phyloP scores from a whole-genome alignment of 2,888 invertebrate genomes.

The Phrixothrix hirtus region DNA sequence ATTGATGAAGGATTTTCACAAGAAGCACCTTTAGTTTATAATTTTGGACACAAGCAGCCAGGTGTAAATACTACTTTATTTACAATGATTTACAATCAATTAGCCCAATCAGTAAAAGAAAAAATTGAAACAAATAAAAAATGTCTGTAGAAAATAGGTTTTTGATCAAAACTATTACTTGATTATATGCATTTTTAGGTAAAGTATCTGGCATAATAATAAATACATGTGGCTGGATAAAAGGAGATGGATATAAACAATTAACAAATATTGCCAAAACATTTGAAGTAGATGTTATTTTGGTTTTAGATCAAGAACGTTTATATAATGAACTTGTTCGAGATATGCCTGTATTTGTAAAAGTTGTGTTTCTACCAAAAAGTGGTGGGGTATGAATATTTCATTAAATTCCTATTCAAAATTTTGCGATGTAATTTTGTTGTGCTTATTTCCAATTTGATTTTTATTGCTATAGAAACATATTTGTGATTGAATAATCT shows the following conservation, averaged over 20 bases:
- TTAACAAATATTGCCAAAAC: slow-evolving; percentile 87
- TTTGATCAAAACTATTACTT: background rate
- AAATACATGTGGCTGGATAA: slow-evolving; percentile 98
- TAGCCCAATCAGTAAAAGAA: slow-evolving; percentile 85
- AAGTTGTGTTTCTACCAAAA: slow-evolving; percentile 90
- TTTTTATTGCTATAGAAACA: too few relatives aligned
- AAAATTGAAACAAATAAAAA: slow-evolving; percentile 85
- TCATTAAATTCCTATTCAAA: too few relatives aligned
- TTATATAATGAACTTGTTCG: slow-evolving; percentile 91
- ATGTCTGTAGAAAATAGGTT: too few relatives aligned
- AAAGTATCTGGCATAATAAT: slow-evolving; percentile 89
- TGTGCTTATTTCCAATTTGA: too few relatives aligned
- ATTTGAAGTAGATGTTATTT: slow-evolving; percentile 93
- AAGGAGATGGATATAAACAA: slow-evolving; percentile 85
- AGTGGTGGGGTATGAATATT: slow-evolving; percentile 80
- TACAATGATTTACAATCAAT: slow-evolving; percentile 77
- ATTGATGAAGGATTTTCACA: slow-evolving; percentile 95
- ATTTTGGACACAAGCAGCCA: slow-evolving; percentile 86
- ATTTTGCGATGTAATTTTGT: too few relatives aligned
- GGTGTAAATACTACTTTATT: slow-evolving; percentile 79
- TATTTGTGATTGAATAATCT: too few relatives aligned
- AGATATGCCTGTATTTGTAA: slow-evolving; percentile 92
- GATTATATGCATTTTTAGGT: slow-evolving; percentile 58
- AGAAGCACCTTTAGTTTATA: slow-evolving; percentile 90
- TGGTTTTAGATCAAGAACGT: slow-evolving; percentile 95